Percentiles rank a stretch among this genome's conserved stretches.
Evolutionary conservation across 1,140 invertebrate species (phyloP).

Genomic region (Thaumetopoea pityocampa): DNA sequence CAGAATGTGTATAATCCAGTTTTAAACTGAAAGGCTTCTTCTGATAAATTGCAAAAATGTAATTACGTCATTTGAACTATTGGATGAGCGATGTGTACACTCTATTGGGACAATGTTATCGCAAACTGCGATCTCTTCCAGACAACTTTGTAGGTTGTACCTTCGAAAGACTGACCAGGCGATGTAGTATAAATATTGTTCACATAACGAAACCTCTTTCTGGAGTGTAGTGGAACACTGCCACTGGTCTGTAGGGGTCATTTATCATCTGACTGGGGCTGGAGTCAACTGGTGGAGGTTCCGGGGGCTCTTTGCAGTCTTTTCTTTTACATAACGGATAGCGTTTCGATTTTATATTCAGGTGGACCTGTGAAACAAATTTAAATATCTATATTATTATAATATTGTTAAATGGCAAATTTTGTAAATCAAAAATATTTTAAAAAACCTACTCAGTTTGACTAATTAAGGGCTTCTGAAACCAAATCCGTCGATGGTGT

Average conservation of each 20-base stretch:
- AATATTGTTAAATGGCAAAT: background rate
- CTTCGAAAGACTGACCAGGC: no score
- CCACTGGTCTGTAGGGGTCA: background rate
- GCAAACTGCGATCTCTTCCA: no score
- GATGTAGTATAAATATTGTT: background rate
- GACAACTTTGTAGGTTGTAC: no score
- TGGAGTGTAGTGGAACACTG: background rate
- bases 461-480: no score
- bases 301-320: constrained; percentile 15
- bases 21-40: no score
- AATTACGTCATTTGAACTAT: no score
- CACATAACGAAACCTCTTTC: constrained; percentile 1
- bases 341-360: constrained; percentile 53
- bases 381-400: background rate
- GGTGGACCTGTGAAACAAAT: constrained; percentile 38
- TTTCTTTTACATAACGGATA: constrained; percentile 37
- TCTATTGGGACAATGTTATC: no score
- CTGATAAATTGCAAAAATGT: no score
- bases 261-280: background rate
- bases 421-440: background rate
- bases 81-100: no score
- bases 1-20: no score
- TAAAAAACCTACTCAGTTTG: background rate
- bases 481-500: no score
- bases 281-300: background rate